phyloP scores from a whole-genome alignment of 2,888 invertebrate species.

The Protophormia terraenovae region DNA sequence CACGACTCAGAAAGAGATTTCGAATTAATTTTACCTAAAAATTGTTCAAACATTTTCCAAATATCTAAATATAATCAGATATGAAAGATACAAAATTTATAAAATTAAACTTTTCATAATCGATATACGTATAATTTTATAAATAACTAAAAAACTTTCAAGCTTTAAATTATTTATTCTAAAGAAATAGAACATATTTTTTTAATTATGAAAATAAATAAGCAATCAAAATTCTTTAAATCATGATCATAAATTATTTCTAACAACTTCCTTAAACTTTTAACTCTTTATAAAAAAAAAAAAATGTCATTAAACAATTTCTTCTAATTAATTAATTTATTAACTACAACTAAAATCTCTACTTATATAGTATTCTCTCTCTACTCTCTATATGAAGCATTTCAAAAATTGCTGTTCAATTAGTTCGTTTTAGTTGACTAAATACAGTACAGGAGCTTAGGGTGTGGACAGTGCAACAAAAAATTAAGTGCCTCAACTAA shows the following conservation, averaged over 20 bases:
- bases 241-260: background rate
- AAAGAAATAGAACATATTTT: too few relatives aligned
- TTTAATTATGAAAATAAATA: too few relatives aligned
- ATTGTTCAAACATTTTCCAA: too few relatives aligned
- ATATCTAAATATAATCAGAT: too few relatives aligned
- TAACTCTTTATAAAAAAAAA: background rate
- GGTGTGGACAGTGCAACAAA: background rate
- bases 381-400: background rate
- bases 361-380: background rate
- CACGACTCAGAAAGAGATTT: too few relatives aligned
- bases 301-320: background rate
- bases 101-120: too few relatives aligned
- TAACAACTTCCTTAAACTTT: background rate
- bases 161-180: too few relatives aligned
- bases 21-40: too few relatives aligned
- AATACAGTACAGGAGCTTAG: background rate
- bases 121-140: too few relatives aligned
- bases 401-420: background rate
- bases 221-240: too few relatives aligned
- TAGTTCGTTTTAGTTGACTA: background rate
- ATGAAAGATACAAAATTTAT: too few relatives aligned
- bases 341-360: slow-evolving; percentile 2
- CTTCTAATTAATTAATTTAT: background rate
- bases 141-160: too few relatives aligned
- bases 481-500: slow-evolving; percentile 24